Evolutionary conservation across 1,140 invertebrate species (phyloP).

Genomic region (Neuroterus valhalla): DNA sequence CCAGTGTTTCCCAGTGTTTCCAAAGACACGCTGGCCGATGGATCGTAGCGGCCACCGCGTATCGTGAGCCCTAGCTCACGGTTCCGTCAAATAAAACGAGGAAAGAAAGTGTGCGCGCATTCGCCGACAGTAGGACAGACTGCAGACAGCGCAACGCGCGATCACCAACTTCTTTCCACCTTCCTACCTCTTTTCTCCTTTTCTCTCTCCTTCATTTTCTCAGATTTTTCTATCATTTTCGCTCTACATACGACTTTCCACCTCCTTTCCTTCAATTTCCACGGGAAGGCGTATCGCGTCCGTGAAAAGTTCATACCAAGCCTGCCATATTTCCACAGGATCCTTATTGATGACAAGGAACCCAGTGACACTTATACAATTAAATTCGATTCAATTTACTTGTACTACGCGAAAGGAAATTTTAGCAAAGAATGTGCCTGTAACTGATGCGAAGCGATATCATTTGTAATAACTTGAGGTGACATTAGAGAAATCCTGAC

Average conservation of each 20-base stretch:
- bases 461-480: not conserved
- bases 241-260: not conserved
- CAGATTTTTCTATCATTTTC: not conserved
- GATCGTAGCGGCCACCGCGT: constrained; percentile 40
- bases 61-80: constrained; percentile 38
- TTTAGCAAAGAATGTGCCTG: not conserved
- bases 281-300: not conserved
- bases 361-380: not conserved
- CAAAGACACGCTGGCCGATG: constrained; percentile 53
- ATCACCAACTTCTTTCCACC: constrained; percentile 10
- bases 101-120: constrained; percentile 2
- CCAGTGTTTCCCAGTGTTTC: constrained; percentile 45
- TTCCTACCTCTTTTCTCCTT: not conserved
- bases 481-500: not conserved
- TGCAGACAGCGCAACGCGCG: not conserved
- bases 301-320: constrained; percentile 25
- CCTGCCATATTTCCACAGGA: not conserved
- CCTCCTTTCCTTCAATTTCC: constrained; percentile 12
- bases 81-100: constrained; percentile 14
- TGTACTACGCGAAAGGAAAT: not conserved
- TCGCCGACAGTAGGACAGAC: not conserved
- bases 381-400: not conserved
- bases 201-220: constrained; percentile 8
- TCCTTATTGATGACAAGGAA: not conserved
- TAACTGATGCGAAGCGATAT: not conserved